Evolutionary conservation across 2,888 invertebrate species (phyloP).

Genomic region (Conistra vaccinii): DNA sequence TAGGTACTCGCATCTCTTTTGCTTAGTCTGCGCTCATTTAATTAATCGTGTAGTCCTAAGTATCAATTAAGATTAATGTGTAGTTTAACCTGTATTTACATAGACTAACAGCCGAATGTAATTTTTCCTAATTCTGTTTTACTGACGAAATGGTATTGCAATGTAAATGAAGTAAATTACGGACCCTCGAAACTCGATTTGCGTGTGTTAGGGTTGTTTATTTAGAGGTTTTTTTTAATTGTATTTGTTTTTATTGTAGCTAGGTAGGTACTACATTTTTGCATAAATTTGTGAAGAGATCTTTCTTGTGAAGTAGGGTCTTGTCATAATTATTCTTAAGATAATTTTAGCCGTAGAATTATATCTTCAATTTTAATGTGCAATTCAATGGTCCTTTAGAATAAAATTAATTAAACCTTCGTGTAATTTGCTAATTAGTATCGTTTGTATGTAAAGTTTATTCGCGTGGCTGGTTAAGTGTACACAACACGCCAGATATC

Average conservation of each 20-base stretch:
- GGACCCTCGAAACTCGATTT: conserved; percentile 32
- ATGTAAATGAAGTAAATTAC: conserved; percentile 39
- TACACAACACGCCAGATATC: conserved; percentile 72
- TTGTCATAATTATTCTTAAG: background rate
- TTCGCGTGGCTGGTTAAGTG: conserved; percentile 56
- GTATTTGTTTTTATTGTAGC: conserved; percentile 15
- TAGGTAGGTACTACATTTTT: background rate
- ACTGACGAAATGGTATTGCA: conserved; percentile 12
- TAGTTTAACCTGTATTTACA: conserved; percentile 38
- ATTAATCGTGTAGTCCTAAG: conserved; percentile 21
- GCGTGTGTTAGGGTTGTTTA: conserved; percentile 16
- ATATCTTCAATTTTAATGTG: background rate
- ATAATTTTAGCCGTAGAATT: background rate
- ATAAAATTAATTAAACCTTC: conserved; percentile 57
- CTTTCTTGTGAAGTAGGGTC: background rate
- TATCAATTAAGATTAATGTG: conserved; percentile 38
- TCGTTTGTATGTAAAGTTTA: conserved; percentile 58
- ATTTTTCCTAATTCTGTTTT: conserved; percentile 35
- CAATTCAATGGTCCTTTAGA: conserved; percentile 1
- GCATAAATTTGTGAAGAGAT: no score
- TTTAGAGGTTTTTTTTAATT: conserved; percentile 14
- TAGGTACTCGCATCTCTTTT: conserved; percentile 30
- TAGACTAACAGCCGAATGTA: conserved; percentile 10
- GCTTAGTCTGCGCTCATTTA: conserved; percentile 30
- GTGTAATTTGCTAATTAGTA: conserved; percentile 57